Evolutionary conservation across 2,113 vertebrate genomes (phyloP).

Genomic region (Dromaius novaehollandiae): DNA sequence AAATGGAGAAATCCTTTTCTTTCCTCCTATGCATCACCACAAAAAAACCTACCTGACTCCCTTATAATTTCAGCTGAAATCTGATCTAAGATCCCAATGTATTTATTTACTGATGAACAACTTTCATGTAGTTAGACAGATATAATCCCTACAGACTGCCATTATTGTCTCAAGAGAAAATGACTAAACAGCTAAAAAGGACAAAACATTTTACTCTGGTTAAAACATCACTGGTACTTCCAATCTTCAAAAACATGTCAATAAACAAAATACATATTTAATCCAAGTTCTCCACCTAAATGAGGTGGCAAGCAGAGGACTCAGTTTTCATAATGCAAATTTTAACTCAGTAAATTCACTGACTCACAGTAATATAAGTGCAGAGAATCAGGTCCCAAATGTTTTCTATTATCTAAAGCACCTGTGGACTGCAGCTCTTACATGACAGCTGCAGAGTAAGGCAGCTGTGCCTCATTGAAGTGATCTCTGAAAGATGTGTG

Average conservation of each 20-base stretch:
- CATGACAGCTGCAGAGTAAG: neutral
- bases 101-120: neutral
- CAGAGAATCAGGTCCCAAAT: neutral
- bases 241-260: neutral
- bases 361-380: accelerated
- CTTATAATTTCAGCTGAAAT: neutral
- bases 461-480: neutral
- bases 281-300: neutral
- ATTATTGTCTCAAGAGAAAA: neutral
- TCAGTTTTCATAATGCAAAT: accelerated
- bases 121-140: neutral
- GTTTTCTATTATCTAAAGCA: neutral
- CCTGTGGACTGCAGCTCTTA: neutral
- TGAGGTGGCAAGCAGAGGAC: neutral
- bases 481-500: neutral
- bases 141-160: neutral
- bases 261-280: neutral
- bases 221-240: neutral
- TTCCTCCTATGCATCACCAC: neutral
- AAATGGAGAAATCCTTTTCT: neutral
- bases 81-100: neutral
- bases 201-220: accelerated
- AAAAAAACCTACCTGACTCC: neutral
- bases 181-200: too few relatives aligned
- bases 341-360: neutral